phyloP scores from a whole-genome alignment of 2,888 invertebrate species.

The Drosophila siamana region DNA sequence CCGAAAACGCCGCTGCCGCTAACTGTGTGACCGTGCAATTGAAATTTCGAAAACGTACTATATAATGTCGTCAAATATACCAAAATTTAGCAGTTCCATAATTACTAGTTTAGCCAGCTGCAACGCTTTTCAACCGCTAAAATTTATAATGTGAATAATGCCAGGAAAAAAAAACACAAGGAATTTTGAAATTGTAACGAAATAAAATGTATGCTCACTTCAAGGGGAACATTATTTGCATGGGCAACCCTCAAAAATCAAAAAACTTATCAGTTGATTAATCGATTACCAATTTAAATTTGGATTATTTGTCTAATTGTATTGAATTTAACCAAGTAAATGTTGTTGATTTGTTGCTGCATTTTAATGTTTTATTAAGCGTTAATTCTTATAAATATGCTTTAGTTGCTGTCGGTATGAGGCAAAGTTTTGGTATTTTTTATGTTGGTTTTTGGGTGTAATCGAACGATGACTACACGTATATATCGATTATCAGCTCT shows the following conservation, averaged over 20 bases:
- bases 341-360: not conserved
- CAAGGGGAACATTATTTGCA: not conserved
- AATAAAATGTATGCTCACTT: not conserved
- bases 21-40: conserved; percentile 8
- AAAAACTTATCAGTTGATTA: not conserved
- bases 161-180: not conserved
- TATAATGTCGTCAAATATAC: not conserved
- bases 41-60: not conserved
- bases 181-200: not conserved
- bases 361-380: not conserved
- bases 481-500: conserved; percentile 44
- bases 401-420: too few relatives aligned
- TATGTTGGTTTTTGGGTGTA: not conserved
- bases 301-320: not conserved
- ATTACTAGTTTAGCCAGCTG: too few relatives aligned
- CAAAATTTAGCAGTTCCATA: not conserved
- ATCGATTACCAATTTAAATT: not conserved
- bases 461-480: conserved; percentile 29
- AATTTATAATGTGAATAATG: too few relatives aligned
- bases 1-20: conserved; percentile 68
- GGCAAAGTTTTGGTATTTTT: not conserved
- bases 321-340: too few relatives aligned
- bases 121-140: too few relatives aligned
- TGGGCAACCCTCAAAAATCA: not conserved
- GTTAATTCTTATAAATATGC: not conserved